Evolutionary conservation across 1,140 invertebrate species (phyloP).

Genomic region (Drosophila ercepeae): DNA sequence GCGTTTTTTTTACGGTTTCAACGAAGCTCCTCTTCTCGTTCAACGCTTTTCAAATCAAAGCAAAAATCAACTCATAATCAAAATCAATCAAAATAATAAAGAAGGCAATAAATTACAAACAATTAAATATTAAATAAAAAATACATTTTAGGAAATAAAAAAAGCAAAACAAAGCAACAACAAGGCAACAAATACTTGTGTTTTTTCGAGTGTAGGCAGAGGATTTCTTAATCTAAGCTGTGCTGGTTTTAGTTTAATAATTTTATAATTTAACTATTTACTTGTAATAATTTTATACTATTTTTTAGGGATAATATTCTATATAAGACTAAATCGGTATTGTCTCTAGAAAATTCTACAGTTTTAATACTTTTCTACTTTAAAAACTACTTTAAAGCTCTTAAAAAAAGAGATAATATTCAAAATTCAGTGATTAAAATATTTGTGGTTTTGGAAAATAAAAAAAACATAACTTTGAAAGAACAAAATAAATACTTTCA

Average conservation of each 20-base stretch:
- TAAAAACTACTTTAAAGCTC: not conserved
- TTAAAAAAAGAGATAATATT: too few species aligned
- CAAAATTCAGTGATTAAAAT: too few species aligned
- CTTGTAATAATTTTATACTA: not conserved
- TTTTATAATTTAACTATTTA: not conserved
- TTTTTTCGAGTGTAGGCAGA: not conserved
- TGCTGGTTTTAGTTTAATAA: not conserved
- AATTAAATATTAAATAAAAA: not conserved
- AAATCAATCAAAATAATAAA: not conserved
- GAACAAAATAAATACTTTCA: not conserved
- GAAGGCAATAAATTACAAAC: conserved; percentile 4
- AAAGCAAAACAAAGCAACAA: conserved; percentile 1
- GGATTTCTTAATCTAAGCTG: not conserved
- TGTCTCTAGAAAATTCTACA: not conserved
- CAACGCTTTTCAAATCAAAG: not conserved
- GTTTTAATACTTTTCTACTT: not conserved
- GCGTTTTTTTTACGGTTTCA: conserved; percentile 8
- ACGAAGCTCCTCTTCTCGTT: conserved; percentile 15
- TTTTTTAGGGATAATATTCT: not conserved
- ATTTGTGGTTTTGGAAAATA: too few species aligned
- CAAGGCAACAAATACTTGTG: conserved; percentile 4
- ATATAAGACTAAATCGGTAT: too few species aligned
- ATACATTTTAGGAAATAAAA: not conserved
- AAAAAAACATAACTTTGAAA: not conserved
- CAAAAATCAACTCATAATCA: conserved; percentile 5